Conservation (phyloP, 2,888 invertebrate species). For the Thecophora atra region DNA sequence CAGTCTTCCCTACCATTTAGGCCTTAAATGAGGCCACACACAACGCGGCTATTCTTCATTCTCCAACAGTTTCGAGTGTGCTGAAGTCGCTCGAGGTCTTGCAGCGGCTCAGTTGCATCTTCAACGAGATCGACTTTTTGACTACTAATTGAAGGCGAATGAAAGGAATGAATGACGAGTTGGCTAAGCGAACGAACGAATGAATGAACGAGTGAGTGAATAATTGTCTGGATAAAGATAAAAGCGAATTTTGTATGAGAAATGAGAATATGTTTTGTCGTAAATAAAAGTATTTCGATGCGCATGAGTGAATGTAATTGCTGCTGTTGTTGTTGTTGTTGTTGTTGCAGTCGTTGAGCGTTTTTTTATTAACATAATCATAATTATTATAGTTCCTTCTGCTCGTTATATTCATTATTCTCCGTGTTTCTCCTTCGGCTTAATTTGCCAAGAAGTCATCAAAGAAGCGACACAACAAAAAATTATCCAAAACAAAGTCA, state of each 20-base stretch:
- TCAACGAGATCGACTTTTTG: background rate
- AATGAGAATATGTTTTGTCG: constrained; percentile 2
- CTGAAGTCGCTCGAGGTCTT: background rate
- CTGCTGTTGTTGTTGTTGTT: constrained; percentile 27
- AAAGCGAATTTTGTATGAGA: constrained; percentile 14
- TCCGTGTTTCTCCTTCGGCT: background rate
- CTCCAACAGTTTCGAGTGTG: background rate
- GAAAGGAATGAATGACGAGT: background rate
- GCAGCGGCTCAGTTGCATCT: background rate
- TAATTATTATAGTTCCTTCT: background rate
- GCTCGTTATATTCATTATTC: background rate
- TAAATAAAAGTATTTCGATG: constrained; percentile 19
- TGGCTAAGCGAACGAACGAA: background rate
- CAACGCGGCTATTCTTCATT: constrained; percentile 3
- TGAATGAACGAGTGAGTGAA: background rate
- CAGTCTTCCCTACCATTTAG: constrained; percentile 29
- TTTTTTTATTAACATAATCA: background rate
- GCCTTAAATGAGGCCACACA: constrained; percentile 33
- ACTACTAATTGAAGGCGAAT: constrained; percentile 12
- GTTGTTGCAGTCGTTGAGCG: background rate
- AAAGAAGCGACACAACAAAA: too few species aligned
- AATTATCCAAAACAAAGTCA: background rate
- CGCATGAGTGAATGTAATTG: constrained; percentile 24
- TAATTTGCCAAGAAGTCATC: background rate
- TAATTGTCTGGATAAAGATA: background rate